phyloP scores from a whole-genome alignment of 2,797 vertebrate genomes.

The Salarias fasciatus region DNA sequence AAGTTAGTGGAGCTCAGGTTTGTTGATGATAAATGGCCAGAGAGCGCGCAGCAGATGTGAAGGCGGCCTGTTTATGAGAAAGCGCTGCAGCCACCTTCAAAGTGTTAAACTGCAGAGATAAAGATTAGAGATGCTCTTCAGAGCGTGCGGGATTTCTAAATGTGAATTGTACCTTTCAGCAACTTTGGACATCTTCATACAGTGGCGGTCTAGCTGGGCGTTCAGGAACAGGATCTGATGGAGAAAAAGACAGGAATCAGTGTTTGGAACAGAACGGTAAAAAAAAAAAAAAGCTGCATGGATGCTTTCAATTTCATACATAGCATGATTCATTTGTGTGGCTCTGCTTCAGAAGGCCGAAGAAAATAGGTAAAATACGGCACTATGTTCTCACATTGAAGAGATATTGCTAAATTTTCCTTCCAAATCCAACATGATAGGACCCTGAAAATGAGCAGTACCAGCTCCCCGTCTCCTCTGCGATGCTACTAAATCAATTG shows the following conservation, averaged over 20 bases:
- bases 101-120: neutral
- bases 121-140: neutral
- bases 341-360: neutral
- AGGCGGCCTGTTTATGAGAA: neutral
- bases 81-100: neutral
- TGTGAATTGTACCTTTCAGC: constrained; percentile 91
- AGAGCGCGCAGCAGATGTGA: constrained; percentile 9
- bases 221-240: constrained; percentile 94
- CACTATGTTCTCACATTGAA: neutral
- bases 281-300: neutral
- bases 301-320: neutral
- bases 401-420: too few species aligned
- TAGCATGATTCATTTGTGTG: neutral
- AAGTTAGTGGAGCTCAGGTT: neutral
- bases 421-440: too few species aligned
- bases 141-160: neutral
- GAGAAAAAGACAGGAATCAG: constrained; percentile 22
- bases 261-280: neutral
- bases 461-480: neutral
- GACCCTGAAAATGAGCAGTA: neutral
- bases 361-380: neutral
- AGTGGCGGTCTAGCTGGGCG: constrained; percentile 94
- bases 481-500: constrained; percentile 16
- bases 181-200: constrained; percentile 99
- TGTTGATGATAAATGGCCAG: constrained; percentile 14